phyloP scores from a whole-genome alignment of 2,797 vertebrate species.

The Chelidonichthys spinosus region DNA sequence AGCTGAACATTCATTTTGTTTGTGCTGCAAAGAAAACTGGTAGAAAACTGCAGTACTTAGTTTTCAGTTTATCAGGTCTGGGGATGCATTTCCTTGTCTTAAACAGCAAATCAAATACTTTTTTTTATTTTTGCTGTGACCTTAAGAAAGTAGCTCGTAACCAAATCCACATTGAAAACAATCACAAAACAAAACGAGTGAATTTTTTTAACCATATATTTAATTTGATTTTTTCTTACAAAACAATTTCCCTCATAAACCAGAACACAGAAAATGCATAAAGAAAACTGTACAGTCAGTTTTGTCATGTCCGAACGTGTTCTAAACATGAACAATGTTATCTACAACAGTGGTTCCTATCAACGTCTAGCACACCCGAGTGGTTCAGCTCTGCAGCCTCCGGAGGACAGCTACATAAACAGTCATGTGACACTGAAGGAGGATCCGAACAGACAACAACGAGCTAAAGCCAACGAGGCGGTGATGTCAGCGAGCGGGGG shows the following conservation, averaged over 20 bases:
- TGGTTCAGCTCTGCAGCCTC: conserved; percentile 69
- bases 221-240: conserved; percentile 83
- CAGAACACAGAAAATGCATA: conserved; percentile 86
- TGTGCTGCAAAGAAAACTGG: too few relatives aligned
- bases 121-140: not conserved
- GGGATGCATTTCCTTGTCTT: not conserved
- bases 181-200: conserved; percentile 13
- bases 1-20: too few relatives aligned
- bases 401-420: conserved; percentile 61
- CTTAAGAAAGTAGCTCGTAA: not conserved
- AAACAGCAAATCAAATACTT: too few relatives aligned
- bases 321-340: conserved; percentile 84
- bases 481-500: conserved; percentile 54
- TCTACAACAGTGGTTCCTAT: conserved; percentile 84
- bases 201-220: conserved; percentile 76
- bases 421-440: conserved; percentile 69
- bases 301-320: conserved; percentile 76
- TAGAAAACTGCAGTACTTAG: too few relatives aligned
- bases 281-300: conserved; percentile 85
- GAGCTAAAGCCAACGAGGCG: conserved; percentile 59
- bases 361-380: conserved; percentile 77
- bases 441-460: conserved; percentile 66
- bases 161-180: not conserved
- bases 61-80: not conserved
- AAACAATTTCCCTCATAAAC: conserved; percentile 83